Percentiles rank a stretch among this genome's conserved stretches.
These are phyloP conservation scores for Tiliacea aurago DNA, from an alignment of 2,888 invertebrate species.

Conservation along the genomic window DNA sequence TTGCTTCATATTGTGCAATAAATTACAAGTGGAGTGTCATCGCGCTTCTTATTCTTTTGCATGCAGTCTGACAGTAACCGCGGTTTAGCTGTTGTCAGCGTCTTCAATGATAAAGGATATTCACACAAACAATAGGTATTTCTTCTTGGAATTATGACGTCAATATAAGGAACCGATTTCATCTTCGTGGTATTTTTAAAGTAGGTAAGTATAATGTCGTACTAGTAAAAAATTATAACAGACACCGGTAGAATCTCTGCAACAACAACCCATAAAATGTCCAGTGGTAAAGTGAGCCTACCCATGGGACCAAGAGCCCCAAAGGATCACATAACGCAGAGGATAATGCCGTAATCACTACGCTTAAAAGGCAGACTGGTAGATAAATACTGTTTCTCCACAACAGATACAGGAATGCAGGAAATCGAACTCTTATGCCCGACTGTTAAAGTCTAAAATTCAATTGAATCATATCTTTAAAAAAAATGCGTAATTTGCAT, in stretches of 20 bases:
- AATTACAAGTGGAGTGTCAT: no score
- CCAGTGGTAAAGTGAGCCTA: constrained; percentile 7
- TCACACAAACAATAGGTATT: background rate
- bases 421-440: background rate
- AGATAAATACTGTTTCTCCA: constrained; percentile 1
- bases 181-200: no score
- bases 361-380: constrained; percentile 13
- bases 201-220: no score
- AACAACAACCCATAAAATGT: constrained; percentile 14
- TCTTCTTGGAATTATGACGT: background rate
- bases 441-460: background rate
- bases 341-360: constrained; percentile 37
- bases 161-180: background rate
- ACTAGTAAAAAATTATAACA: no score
- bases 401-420: background rate
- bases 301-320: constrained; percentile 13
- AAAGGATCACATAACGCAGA: constrained; percentile 13
- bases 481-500: background rate
- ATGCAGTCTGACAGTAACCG: no score
- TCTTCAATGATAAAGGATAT: background rate
- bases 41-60: no score
- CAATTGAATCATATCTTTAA: background rate
- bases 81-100: no score
- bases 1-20: no score
- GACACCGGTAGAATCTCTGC: background rate